phyloP scores from a whole-genome alignment of 2,888 invertebrate species.

The Cremastinae sp. region DNA sequence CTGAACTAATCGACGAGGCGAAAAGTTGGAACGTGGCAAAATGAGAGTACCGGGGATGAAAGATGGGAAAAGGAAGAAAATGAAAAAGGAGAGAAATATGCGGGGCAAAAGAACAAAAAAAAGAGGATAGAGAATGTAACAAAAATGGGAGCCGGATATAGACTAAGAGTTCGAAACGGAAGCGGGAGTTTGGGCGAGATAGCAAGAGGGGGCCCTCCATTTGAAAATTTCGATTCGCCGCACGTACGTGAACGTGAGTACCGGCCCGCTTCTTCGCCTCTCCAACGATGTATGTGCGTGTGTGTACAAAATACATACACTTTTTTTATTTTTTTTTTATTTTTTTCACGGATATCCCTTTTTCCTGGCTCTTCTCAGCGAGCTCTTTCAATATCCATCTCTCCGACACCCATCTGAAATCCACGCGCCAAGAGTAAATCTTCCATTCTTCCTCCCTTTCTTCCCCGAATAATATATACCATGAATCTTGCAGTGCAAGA shows the following conservation, averaged over 20 bases:
- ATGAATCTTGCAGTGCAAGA: constrained; percentile 1
- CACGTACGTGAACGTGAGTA: constrained; percentile 66
- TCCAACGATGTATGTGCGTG: no score
- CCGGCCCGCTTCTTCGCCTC: constrained; percentile 39
- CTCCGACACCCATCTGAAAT: constrained; percentile 49
- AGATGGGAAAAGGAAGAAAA: not conserved
- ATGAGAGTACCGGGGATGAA: constrained; percentile 15
- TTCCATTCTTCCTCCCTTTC: constrained; percentile 49
- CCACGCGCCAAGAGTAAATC: constrained; percentile 53
- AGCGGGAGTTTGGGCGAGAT: constrained; percentile 34
- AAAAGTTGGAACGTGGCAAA: constrained; percentile 20
- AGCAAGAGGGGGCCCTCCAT: no score
- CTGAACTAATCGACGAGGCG: constrained; percentile 8
- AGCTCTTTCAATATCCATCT: constrained; percentile 60
- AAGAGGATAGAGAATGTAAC: constrained; percentile 32
- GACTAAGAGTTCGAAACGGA: constrained; percentile 41
- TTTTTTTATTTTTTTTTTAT: constrained; percentile 3
- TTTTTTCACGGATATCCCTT: constrained; percentile 32
- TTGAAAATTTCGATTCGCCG: constrained; percentile 71
- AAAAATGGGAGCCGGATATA: constrained; percentile 53
- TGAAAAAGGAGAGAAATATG: not conserved
- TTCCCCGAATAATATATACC: constrained; percentile 11
- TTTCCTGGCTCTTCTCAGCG: constrained; percentile 45
- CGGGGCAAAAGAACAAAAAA: constrained; percentile 2
- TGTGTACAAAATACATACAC: constrained; percentile 48